Conservation (phyloP, 1,140 invertebrate genomes). For the Bradynema listronoti region DNA sequence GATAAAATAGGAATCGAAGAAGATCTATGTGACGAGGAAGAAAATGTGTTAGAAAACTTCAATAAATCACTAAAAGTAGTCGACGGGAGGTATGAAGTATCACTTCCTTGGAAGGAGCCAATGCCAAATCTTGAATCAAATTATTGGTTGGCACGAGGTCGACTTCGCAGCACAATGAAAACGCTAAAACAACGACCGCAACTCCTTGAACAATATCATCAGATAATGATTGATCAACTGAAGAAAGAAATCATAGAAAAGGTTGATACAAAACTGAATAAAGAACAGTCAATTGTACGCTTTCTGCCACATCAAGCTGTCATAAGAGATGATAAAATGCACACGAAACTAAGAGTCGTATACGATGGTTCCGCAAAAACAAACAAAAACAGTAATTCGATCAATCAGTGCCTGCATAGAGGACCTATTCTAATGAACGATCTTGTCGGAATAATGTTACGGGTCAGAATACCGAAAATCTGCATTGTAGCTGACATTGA, state of each 20-base stretch:
- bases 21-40: conserved; percentile 12
- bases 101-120: not conserved
- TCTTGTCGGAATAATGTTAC: not conserved
- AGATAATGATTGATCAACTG: not conserved
- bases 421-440: not conserved
- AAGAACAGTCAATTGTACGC: conserved; percentile 15
- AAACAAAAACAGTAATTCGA: not conserved
- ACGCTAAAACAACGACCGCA: not conserved
- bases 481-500: conserved; percentile 9
- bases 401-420: conserved; percentile 5
- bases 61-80: not conserved
- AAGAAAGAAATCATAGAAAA: not conserved
- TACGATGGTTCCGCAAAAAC: not conserved
- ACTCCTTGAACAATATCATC: not conserved
- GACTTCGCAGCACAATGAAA: not conserved
- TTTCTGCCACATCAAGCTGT: conserved; percentile 7
- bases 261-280: no score
- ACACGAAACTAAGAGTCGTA: conserved; percentile 3
- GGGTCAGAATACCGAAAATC: not conserved
- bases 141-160: not conserved
- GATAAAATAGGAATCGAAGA: conserved; percentile 23
- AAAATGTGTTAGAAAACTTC: not conserved
- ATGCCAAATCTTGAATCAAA: not conserved
- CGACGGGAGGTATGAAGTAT: not conserved
- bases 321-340: not conserved